Conservation (phyloP, 1,140 invertebrate genomes). For the Orchesella cincta region DNA sequence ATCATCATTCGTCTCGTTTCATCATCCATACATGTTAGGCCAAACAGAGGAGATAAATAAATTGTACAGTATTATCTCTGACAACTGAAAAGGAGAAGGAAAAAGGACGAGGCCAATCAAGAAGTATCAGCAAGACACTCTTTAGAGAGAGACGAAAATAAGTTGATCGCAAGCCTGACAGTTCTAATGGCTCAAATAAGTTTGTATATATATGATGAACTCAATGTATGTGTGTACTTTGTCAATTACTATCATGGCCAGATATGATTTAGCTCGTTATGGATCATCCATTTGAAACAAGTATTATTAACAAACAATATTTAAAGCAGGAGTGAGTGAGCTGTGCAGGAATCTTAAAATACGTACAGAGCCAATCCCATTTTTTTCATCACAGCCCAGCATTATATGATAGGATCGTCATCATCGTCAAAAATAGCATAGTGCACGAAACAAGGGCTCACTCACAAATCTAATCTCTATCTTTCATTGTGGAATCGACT, state of each 20-base stretch:
- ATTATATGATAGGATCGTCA: not conserved
- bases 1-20: not conserved
- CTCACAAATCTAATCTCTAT: slow-evolving; percentile 30
- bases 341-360: not conserved
- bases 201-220: too few species aligned
- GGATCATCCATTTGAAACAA: slow-evolving; percentile 23
- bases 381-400: not conserved
- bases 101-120: slow-evolving; percentile 12
- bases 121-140: not conserved
- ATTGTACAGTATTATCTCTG: slow-evolving; percentile 25
- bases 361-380: not conserved
- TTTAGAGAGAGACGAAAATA: too few species aligned
- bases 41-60: slow-evolving; percentile 10
- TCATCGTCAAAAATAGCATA: slow-evolving; percentile 22
- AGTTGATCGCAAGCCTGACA: not conserved
- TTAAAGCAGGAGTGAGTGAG: not conserved
- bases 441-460: not conserved
- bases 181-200: not conserved
- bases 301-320: slow-evolving; percentile 13
- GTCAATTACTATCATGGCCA: not conserved
- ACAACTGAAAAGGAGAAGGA: slow-evolving; percentile 2
- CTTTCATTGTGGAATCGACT: not conserved
- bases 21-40: slow-evolving; percentile 8
- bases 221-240: not conserved
- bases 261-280: slow-evolving; percentile 1